Evolutionary conservation across 2,888 invertebrate genomes (phyloP), one percentile per base, ranked within the genome.

Genomic region (Platerodrilus igneus): DNA sequence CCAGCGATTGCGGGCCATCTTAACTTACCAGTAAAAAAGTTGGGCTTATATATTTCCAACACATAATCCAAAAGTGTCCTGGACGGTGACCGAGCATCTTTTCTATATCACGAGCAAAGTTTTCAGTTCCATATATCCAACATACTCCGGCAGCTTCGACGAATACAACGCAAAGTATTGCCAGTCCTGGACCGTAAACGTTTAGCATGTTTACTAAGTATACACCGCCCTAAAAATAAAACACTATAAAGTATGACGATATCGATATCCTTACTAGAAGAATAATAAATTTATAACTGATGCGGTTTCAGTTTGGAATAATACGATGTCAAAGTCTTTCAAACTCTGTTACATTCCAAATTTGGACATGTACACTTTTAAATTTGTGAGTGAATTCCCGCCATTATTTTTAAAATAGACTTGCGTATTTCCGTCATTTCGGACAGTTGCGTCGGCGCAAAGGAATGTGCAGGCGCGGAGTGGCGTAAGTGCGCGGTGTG

Each of bases 61-160:
- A 85, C 39, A 85, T 73, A 25, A 83, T 73, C 87, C 90, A 90
- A 69, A 86, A 86, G 50, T 80, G 64, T 0, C 83, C 84, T 0
- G 90, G 88, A 37, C 74, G 72, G 56, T 81, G 76, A 1, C 91
- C 91, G 48, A 90, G 74, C 91, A 91, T 92, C 60, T 78, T 79
- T 59, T 81, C 77, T 36, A 92, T 81, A 62, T 91, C 90, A 11
- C 77, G 71, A 0, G 86, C 83, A 67, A 91, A 88, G 41, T 83
- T 74, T 54, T 83, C 82, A 1, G 86, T 86, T 2, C 88, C 91
- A 62, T 92, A 92, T 55, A 91, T 78, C 89, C 90, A 92, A 67
- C 85, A 87, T 1, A 92, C 86, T 0, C 89, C 91, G 1, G 88
- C 86, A 0, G 90, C 85, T 66, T 92, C 92, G 39, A 92, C 86